Evolutionary conservation across 2,113 vertebrate species (phyloP).

Genomic region (Nymphicus hollandicus): DNA sequence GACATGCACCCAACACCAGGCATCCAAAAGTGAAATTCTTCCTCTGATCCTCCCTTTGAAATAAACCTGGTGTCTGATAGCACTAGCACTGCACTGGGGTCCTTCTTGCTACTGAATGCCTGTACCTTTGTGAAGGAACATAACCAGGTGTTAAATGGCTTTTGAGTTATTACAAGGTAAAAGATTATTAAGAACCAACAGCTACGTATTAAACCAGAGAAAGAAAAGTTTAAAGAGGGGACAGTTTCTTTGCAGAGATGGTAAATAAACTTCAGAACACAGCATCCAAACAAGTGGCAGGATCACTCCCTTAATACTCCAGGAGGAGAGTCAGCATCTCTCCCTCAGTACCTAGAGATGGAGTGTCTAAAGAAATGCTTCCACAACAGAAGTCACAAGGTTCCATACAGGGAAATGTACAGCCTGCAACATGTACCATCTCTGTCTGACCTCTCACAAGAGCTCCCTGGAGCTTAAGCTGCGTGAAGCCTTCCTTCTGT

Average conservation of each 20-base stretch:
- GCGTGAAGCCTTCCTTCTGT: background rate
- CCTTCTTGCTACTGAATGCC: background rate
- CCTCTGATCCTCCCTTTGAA: background rate
- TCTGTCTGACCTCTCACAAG: background rate
- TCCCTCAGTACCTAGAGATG: background rate
- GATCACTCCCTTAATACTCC: background rate
- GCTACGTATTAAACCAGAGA: background rate
- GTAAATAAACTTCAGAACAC: background rate
- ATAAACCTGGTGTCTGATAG: background rate
- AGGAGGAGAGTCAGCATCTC: background rate
- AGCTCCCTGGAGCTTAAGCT: background rate
- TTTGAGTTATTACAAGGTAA: background rate
- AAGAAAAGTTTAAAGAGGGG: accelerated
- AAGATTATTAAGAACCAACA: background rate
- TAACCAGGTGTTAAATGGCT: background rate
- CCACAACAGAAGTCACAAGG: background rate
- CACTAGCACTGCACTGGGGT: background rate
- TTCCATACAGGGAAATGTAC: accelerated
- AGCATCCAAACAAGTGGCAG: background rate
- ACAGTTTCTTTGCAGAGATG: background rate
- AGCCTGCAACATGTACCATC: background rate
- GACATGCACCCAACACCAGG: background rate
- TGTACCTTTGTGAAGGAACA: background rate
- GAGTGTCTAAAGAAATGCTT: background rate
- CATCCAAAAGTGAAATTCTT: background rate